Evolutionary conservation across 2,797 vertebrate genomes (phyloP), one percentile per base, ranked within the genome.

Genomic region (Pseudochromis fuscus): DNA sequence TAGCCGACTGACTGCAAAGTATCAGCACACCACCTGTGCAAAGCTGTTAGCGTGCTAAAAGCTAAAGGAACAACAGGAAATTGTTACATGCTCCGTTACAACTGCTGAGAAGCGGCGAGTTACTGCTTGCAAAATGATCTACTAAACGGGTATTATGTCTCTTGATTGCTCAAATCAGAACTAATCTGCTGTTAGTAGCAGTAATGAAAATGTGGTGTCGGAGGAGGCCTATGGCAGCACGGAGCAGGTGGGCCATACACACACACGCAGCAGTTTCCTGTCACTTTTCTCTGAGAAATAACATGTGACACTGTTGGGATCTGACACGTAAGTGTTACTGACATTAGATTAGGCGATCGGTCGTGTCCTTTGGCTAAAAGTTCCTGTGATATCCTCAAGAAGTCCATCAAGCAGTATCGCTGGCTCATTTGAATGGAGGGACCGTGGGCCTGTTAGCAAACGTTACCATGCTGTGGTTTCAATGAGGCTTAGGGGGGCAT

Each of bases 171-270:
- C 5, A 13, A 16, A 23, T 13, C 2, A 1, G 2, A 37, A 37
- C 16, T 15, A 23, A 19, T 48, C 5, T 4, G 11, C 0, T 42
- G 8, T 25, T 45, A 28, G 15, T 46, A 5, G 1, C 66, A 70
- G 57, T 79, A 68, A 25, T 60, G 33, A 52, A 77, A 83, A 76
- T 60, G 49, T 78, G 81, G 71, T 81, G 71, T 70, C 24, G 62
- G 52, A 44, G 79, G 67, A 85, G 94, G 93, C 94, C 94, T 75
- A 68, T 79, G 64, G 85, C 81, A 80, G 79, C 70, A 62, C 57
- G 35, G 84, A 88, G 87, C 91, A 91, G 89, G 86, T 92, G 93
- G 93, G 93, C 92, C 93, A 81, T 79, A 77, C 87, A 83, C 42
- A 83, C 42, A 87, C 87, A 90, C 91, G 83, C 91, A 94, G 91